phyloP scores from a whole-genome alignment of 2,888 invertebrate genomes.

The Agrochola lota region DNA sequence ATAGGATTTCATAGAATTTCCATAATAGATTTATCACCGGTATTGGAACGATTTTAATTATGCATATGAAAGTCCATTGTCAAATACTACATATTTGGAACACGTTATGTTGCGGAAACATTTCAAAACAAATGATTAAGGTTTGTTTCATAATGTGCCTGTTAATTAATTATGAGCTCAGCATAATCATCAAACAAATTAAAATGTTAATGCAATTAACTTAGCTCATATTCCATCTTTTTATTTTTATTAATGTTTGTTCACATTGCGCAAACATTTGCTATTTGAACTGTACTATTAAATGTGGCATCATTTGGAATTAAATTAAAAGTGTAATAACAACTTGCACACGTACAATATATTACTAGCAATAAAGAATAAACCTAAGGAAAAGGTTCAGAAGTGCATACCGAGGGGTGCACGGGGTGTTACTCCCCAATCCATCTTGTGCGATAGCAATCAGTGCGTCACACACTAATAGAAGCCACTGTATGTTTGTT shows the following conservation, averaged over 20 bases:
- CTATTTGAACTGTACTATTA: constrained; percentile 21
- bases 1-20: constrained; percentile 41
- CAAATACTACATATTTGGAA: constrained; percentile 25
- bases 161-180: constrained; percentile 48
- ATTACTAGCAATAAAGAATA: constrained; percentile 26
- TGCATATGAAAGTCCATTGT: constrained; percentile 34
- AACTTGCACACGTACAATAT: not conserved
- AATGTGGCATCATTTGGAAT: constrained; percentile 16
- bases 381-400: constrained; percentile 35
- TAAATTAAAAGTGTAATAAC: constrained; percentile 1
- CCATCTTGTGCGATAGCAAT: constrained; percentile 75
- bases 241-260: constrained; percentile 35
- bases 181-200: constrained; percentile 52
- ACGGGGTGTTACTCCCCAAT: constrained; percentile 56
- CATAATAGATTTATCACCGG: constrained; percentile 28
- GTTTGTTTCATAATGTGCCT: constrained; percentile 42
- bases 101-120: constrained; percentile 31
- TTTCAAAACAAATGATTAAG: constrained; percentile 50
- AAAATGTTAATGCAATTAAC: constrained; percentile 63
- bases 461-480: constrained; percentile 73
- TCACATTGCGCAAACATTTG: constrained; percentile 34
- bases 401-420: constrained; percentile 59
- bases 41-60: constrained; percentile 39
- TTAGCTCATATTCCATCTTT: constrained; percentile 48
- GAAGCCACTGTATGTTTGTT: constrained; percentile 72